Percentiles rank a stretch among this genome's conserved stretches.
phyloP scores from a whole-genome alignment of 2,888 invertebrate genomes.

The Operophtera brumata region DNA sequence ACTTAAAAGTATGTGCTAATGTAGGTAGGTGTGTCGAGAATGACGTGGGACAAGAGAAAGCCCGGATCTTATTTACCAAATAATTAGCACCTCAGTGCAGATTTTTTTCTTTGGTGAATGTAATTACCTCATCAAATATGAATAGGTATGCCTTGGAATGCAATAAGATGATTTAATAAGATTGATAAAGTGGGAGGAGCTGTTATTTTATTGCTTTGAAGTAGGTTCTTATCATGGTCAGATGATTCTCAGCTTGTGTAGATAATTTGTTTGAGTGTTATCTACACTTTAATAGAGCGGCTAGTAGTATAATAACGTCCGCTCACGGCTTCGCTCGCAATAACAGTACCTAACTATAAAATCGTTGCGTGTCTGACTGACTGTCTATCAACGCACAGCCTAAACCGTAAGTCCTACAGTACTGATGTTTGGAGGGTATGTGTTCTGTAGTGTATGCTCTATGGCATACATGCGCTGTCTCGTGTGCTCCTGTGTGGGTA shows the following conservation, averaged over 20 bases:
- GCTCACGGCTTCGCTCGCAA: no score
- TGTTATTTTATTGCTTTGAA: neutral
- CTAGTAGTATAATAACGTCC: no score
- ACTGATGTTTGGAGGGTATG: no score
- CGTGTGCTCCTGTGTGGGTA: no score
- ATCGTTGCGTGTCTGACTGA: no score
- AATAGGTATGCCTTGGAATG: conserved; percentile 21
- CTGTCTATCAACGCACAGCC: no score
- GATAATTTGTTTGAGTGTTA: no score
- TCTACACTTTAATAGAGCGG: no score
- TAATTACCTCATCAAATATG: conserved; percentile 21
- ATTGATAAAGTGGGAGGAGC: conserved; percentile 1
- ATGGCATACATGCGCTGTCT: no score
- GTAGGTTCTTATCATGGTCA: neutral
- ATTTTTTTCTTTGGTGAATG: conserved; percentile 24
- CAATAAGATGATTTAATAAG: conserved; percentile 1
- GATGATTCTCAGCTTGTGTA: neutral
- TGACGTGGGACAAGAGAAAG: conserved; percentile 31
- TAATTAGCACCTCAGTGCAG: conserved; percentile 32
- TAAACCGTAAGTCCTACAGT: no score
- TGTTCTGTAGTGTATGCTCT: no score
- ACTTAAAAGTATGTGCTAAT: neutral
- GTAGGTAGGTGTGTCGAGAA: conserved; percentile 10
- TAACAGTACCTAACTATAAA: no score
- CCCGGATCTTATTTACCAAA: conserved; percentile 30